These are phyloP conservation scores for Phyllotis vaccarum DNA, from an alignment of 2,797 vertebrate species.

Conservation along the genomic window DNA sequence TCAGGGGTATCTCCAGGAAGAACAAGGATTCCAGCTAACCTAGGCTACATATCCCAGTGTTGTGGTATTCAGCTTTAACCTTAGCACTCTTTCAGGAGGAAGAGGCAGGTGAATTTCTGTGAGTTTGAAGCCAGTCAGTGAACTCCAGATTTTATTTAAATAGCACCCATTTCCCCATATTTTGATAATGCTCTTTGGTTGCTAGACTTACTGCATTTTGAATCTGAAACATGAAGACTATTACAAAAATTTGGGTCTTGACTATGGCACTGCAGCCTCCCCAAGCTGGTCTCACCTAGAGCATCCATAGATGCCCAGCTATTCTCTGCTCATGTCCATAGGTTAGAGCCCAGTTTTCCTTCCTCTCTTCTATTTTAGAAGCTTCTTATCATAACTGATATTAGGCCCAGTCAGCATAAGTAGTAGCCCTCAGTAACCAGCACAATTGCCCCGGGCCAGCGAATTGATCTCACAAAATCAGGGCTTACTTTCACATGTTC, in stretches of 20 bases:
- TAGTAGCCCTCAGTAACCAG: neutral
- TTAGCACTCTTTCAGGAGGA: neutral
- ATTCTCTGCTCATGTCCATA: neutral
- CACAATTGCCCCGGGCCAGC: conserved; percentile 14
- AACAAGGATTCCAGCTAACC: neutral
- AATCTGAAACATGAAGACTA: neutral
- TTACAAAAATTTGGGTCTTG: neutral
- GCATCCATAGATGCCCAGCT: neutral
- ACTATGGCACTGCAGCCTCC: neutral
- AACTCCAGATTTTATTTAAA: neutral
- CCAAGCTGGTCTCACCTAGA: neutral
- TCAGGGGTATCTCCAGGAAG: neutral
- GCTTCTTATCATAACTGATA: neutral
- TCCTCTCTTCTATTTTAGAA: conserved; percentile 42
- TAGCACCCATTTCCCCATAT: conserved; percentile 34
- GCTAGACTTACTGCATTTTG: neutral
- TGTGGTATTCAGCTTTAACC: neutral
- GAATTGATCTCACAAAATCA: conserved; percentile 38
- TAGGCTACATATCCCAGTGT: neutral
- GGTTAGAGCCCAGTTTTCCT: conserved; percentile 5
- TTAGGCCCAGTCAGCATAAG: neutral
- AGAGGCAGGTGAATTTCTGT: neutral
- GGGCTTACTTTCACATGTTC: conserved; percentile 30
- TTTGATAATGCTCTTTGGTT: neutral
- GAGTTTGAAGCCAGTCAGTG: neutral